Evolutionary conservation across 1,140 invertebrate genomes (phyloP), one percentile per base, ranked within the genome.

Genomic region (Paraescarpia echinospica): DNA sequence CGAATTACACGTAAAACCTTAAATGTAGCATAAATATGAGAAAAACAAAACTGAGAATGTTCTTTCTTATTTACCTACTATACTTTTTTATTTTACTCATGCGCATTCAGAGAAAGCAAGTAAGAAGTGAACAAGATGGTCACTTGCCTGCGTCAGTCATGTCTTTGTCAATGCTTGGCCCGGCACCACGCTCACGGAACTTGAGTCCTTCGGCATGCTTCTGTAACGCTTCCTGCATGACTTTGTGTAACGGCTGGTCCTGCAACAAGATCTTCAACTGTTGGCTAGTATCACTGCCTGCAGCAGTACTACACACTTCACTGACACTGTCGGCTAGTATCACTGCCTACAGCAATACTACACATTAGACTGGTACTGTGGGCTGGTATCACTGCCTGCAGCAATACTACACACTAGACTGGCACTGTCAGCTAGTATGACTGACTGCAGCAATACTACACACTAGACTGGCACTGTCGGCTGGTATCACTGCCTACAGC

Each of bases 121-220:
- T 31, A 77, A 77, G 59, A 77, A 4, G 59, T 77, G 18, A 77
- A 77, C 12, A 34, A 41, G 35, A 34, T 33, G 35, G 27, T 33
- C 35, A 35, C 22, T 93, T 93, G 96, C 96, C 99, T 95, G 97
- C 97, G 96, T 98, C 97, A 8, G 97, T 97, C 99, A 99, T 99
- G 94, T 99, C 98, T 27, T 97, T 97, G 96, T 99, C 99, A 93
- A 99, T 99, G 93, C 97, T 96, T 33, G 96, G 96, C n/a, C 99
- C 99, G 34, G 99, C 99, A 96, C 99, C 99, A 93, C 98, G 96
- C 96, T 99, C 99, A 91, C 98, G 96, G 96, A 99, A 99, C 93
- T 97, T 97, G 31, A 99, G 95, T 0, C 99, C 99, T 96, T 98
- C 97, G 95, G 99, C 99, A 96, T 99, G 99, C 93, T 97, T 96